Base-by-base conservation (phyloP, 2,797 vertebrate species). In the Brachymystax lenok region DNA sequence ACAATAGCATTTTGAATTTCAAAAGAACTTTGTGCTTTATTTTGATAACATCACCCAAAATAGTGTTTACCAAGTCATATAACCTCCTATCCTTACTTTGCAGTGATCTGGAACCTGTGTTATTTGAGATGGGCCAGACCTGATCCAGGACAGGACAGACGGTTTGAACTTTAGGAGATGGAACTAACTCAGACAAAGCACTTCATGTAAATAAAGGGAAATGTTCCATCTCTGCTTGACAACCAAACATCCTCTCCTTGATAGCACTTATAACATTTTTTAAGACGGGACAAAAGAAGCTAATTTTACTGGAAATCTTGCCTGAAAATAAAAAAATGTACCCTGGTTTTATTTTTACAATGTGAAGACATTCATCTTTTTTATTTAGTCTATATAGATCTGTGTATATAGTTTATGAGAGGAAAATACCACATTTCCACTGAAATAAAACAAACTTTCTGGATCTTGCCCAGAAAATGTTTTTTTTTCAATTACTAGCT, bases 281-380 rank as follows among this genome's bases (percentile, higher is more conserved):
- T 21, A 68, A 52, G 69, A 69, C 4, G 54, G 63, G 30, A 73
- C 40, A 76, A 75, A 73, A 51, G 24, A 64, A 68, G 54, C 56
- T 51, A 61, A 40, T 73, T 69, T 73, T 66, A 76, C 52, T 24
- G 63, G 35, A 73, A 78, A 5, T 2, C 0, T 46, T 33, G 0
- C 80, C 94, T 1, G 0, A 40, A 5, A 94, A 94, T 75, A 56
- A 84, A 67, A 92, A 13, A 73, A 21, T 61, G n/a, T 1, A 19
- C 52, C 30, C 5, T 73, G 28, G 24, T 52, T 71, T 28, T 28
- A 73, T 27, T 51, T 28, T 71, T 27, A 33, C 71, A 73, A 30
- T 17, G 17, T 73, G 40, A 71, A 71, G 16, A 52, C 50, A n/a
- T 71, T 54, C 27, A 12, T 28, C 56, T 61, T 14, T 73, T 73